Conservation (phyloP, 2,888 invertebrate species). For the Idaea aversata region DNA sequence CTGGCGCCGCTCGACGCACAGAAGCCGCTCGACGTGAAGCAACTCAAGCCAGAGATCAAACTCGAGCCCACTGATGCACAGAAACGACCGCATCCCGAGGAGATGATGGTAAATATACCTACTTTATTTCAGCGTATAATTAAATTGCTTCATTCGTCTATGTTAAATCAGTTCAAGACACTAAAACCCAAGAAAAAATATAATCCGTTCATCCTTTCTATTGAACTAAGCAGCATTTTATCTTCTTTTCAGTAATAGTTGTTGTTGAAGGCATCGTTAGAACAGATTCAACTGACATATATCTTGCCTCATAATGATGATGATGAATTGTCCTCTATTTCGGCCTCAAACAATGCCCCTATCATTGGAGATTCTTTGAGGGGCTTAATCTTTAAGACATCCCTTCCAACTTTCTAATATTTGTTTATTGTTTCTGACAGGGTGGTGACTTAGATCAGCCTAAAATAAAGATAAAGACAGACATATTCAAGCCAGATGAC, state of each 20-base stretch:
- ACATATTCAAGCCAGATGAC: conserved; percentile 76
- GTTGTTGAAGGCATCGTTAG: too few relatives aligned
- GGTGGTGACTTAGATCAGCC: conserved; percentile 71
- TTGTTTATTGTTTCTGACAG: conserved; percentile 35
- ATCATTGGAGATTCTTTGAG: too few relatives aligned
- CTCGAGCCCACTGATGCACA: conserved; percentile 68
- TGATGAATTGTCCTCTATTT: too few relatives aligned
- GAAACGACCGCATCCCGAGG: conserved; percentile 69
- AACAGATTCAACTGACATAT: too few relatives aligned
- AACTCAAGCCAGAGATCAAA: conserved; percentile 72
- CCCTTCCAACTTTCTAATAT: neutral
- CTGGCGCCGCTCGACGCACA: conserved; percentile 67
- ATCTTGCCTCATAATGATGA: too few relatives aligned
- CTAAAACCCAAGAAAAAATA: too few relatives aligned
- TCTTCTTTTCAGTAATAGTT: too few relatives aligned
- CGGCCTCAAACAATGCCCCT: too few relatives aligned
- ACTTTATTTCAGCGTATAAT: neutral
- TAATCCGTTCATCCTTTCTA: too few relatives aligned
- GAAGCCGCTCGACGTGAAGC: conserved; percentile 67
- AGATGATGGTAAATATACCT: conserved; percentile 55
- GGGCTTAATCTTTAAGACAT: neutral
- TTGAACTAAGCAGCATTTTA: too few relatives aligned
- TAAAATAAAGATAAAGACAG: conserved; percentile 77
- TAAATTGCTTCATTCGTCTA: too few relatives aligned
- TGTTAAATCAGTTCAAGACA: too few relatives aligned